Percentiles rank a stretch among this genome's conserved stretches.
Evolutionary conservation across 1,140 invertebrate species (phyloP).

Genomic region (Scaptomyza graminum): DNA sequence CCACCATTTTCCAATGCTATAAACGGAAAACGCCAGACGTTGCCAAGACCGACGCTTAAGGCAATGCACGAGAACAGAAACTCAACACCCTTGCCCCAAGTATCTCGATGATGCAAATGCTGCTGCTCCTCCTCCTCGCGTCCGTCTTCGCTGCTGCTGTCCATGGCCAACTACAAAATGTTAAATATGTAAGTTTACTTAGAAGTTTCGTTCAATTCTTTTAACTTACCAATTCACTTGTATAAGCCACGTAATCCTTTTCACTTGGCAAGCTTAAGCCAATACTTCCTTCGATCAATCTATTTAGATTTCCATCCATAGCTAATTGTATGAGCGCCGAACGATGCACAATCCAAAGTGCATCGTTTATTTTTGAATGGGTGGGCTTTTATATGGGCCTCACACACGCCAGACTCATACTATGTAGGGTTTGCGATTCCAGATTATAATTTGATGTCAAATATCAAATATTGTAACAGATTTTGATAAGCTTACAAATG

Average conservation of each 20-base stretch:
- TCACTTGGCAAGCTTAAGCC: neutral
- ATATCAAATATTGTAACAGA: constrained; percentile 5
- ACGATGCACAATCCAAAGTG: neutral
- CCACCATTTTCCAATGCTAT: constrained; percentile 91
- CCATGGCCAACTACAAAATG: constrained; percentile 28
- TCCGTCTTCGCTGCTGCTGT: constrained; percentile 14
- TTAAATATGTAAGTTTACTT: neutral
- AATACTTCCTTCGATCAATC: constrained; percentile 20
- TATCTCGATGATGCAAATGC: constrained; percentile 21
- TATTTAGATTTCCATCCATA: constrained; percentile 52
- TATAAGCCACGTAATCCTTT: constrained; percentile 41
- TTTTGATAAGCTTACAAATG: constrained; percentile 7
- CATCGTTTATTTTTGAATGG: constrained; percentile 3
- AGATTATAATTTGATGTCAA: constrained; percentile 9
- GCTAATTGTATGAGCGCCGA: constrained; percentile 4
- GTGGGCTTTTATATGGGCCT: constrained; percentile 18
- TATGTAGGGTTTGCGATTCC: constrained; percentile 15
- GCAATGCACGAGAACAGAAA: constrained; percentile 93
- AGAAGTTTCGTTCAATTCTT: too few species aligned
- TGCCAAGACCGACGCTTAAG: constrained; percentile 93
- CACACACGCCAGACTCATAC: constrained; percentile 1
- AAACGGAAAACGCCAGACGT: constrained; percentile 93
- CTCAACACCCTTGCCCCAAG: constrained; percentile 90
- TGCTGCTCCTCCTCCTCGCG: neutral
- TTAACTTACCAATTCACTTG: constrained; percentile 26